A percentile compares a stretch with the other conserved stretches of the same genome.
Conservation (phyloP, 2,113 vertebrate species). For the Cyprinodon variegatus region DNA sequence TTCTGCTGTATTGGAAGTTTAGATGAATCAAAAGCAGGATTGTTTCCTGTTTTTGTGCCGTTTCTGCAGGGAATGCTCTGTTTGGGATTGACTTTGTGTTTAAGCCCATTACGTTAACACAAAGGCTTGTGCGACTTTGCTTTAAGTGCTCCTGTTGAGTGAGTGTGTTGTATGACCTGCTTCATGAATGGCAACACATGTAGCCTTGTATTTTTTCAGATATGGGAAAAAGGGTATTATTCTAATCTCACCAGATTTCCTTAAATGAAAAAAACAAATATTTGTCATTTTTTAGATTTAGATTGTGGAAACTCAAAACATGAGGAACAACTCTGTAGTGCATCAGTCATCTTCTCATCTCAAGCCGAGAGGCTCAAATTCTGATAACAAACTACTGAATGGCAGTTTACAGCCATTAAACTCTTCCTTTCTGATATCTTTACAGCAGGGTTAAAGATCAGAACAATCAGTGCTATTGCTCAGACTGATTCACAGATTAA, state of each 20-base stretch:
- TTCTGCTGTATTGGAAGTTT: constrained; percentile 1
- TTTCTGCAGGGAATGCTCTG: constrained; percentile 34
- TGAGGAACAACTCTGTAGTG: background rate
- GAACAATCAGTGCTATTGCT: constrained; percentile 47
- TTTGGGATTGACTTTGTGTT: constrained; percentile 8
- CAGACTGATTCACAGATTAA: constrained; percentile 50
- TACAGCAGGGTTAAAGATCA: constrained; percentile 49
- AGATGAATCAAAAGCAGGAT: background rate
- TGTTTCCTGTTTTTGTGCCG: background rate
- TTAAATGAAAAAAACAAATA: constrained; percentile 47
- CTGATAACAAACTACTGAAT: too few relatives aligned
- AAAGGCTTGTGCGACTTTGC: constrained; percentile 19
- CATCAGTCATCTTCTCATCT: background rate
- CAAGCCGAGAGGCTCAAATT: background rate
- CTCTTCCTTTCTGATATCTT: background rate
- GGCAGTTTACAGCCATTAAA: background rate
- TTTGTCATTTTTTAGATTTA: constrained; percentile 29
- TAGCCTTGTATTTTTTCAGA: constrained; percentile 58
- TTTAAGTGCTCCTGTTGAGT: constrained; percentile 26
- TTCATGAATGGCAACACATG: constrained; percentile 39
- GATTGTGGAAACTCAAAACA: constrained; percentile 31
- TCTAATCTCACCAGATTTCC: constrained; percentile 48
- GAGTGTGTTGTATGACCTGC: constrained; percentile 52
- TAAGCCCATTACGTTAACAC: background rate
- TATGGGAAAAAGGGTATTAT: constrained; percentile 59